Evolutionary conservation across 2,113 vertebrate species (phyloP), one percentile per base, ranked within the genome.

Genomic region (Pelmatolapia mariae): DNA sequence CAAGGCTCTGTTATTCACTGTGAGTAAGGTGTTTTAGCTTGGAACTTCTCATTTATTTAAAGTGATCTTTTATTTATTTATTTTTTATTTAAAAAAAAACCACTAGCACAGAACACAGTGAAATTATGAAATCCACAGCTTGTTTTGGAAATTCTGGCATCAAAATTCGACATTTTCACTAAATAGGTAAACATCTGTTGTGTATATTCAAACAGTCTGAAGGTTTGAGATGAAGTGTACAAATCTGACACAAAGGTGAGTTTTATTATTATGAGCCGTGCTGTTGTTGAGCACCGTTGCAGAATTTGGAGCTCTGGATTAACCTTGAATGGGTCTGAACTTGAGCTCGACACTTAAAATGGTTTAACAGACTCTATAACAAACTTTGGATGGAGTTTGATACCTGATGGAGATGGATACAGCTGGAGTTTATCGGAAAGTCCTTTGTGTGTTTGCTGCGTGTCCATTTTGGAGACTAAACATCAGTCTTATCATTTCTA

Each of bases 341-440:
- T 61, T 61, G 29, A 16, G 52, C 29, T 36, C 36, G 9, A 57
- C 33, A 57, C 10, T 57, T 57, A 13, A 26, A 12, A 2, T 12
- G n/a, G 16, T 43, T 81, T 73, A 45, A 45, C 66, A 26, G 66
- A 73, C 22, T 73, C 66, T 45, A 26, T 73, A 45, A 73, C 66
- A 73, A 45, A 43, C 66, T 45, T 43, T 80, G 78, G 22, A 1
- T 33, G 11, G 29, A 19, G 59, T 4, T 63, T 33, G 59, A 63
- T 33, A 0, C 29, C 9, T 1, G 16, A 63, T 63, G 29, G 0
- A 63, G 22, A 80, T 0, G 5, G 6, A 40, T 40, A 7, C 22
- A 38, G 33, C 54, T 22, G 33, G 33, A 81, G 6, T 40, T 36
- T 81, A 38, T 40, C 10, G 3, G 3, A 56, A 40, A 16, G 22